Evolutionary conservation across 1,140 invertebrate genomes (phyloP), one percentile per base, ranked within the genome.

Genomic region (Globodera ellingtonae): DNA sequence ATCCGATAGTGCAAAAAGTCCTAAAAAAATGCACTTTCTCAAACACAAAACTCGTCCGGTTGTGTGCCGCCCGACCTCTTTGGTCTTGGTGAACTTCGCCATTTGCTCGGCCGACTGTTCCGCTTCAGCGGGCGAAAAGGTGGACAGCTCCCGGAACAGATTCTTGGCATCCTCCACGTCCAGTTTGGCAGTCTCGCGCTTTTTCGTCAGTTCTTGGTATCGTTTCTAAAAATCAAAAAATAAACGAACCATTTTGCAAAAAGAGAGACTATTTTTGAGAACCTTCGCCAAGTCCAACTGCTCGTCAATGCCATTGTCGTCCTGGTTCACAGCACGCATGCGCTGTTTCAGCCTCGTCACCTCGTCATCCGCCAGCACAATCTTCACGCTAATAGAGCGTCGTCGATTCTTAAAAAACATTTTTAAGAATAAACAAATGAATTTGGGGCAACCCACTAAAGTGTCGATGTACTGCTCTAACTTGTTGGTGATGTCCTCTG

Each of bases 1-100:
- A 86, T 82, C 71, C 67, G 10, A 24, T 81, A n/a, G 18, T 78
- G 47, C 18, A 75, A n/a, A n/a, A 75, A 66, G n/a, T 85, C 84
- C n/a, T 85, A 21, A 59, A 77, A 77, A 77, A 47, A 15, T 46
- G 56, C 56, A 13, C 2, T 62, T 52, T 35, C 35, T 35, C 35
- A 35, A 35, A 35, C 2, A 24, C 24, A 24, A 24, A 24, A 24
- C 0, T 24, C 24, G 24, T 24, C 24, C 35, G 35, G 3, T 35
- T 35, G 35, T n/a, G n/a, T 9, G 35, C 35, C 72, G 10, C 6
- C 7, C 15, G 18, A 62, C 56, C 10, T 18, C 6, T 62, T 62
- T 62, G 9, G 46, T 18, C 18, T 10, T n/a, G 56, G 44, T 65
- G 56, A 62, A 62, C 56, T 13, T 15, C 15, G 13, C 6, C 56